These are phyloP conservation scores for Girardinus metallicus DNA, from an alignment of 2,797 vertebrate species.

Conservation along the genomic window DNA sequence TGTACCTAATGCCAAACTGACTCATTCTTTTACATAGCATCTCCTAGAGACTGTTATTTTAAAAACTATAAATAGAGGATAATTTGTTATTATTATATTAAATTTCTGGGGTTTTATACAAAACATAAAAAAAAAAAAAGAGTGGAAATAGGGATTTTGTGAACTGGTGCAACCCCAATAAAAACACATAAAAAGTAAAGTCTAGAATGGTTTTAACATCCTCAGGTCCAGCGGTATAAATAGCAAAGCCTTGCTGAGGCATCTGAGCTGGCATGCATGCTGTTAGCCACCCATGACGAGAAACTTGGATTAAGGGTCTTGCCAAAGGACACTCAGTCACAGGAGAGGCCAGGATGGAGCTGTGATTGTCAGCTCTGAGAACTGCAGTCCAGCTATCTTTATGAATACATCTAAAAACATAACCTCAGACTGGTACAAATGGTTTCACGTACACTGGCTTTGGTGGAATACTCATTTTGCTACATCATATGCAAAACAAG, in stretches of 20 bases:
- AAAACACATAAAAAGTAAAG: not conserved
- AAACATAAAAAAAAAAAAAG: not conserved
- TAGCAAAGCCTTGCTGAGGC: not conserved
- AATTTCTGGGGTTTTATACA: not conserved
- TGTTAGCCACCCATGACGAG: not conserved
- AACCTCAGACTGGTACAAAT: not conserved
- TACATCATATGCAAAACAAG: not conserved
- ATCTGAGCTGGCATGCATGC: not conserved
- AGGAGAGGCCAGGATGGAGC: not conserved
- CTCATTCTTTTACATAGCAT: not conserved
- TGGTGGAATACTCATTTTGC: not conserved
- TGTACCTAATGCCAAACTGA: not conserved
- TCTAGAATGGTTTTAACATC: not conserved
- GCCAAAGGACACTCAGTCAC: not conserved
- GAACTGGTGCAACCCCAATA: not conserved
- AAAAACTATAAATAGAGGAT: not conserved
- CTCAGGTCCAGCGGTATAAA: not conserved
- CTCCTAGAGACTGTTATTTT: not conserved
- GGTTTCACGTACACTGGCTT: not conserved
- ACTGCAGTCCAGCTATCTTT: not conserved
- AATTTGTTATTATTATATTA: not conserved
- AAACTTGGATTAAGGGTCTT: slow-evolving; percentile 1
- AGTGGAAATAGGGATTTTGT: not conserved
- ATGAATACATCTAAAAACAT: not conserved
- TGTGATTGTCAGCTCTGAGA: not conserved